phyloP scores from a whole-genome alignment of 2,888 invertebrate genomes.

The Sphaerophoria taeniata region DNA sequence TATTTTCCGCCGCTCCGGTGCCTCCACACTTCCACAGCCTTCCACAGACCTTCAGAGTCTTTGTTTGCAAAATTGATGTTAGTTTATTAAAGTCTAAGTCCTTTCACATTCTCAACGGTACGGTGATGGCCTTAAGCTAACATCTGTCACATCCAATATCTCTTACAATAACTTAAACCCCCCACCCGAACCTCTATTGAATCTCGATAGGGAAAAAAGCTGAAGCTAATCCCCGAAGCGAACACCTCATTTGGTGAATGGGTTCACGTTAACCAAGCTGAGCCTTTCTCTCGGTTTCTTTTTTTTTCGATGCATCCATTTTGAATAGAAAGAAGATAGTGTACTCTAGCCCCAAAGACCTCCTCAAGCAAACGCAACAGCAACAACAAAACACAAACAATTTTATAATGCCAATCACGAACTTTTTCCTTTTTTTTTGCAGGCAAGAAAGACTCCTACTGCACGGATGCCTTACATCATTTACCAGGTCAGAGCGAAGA shows the following conservation, averaged over 20 bases:
- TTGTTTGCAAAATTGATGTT: slow-evolving; percentile 7
- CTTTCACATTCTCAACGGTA: slow-evolving; percentile 9
- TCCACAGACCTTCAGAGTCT: not conserved
- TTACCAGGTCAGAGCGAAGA: slow-evolving; percentile 37
- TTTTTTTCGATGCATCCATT: slow-evolving; percentile 10
- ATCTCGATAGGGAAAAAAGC: not conserved
- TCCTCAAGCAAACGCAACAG: slow-evolving; percentile 17
- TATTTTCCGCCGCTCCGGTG: not conserved
- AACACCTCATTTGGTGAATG: slow-evolving; percentile 12
- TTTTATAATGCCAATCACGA: slow-evolving; percentile 61
- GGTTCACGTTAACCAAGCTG: not conserved
- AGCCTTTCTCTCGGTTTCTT: not conserved
- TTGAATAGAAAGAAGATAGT: slow-evolving; percentile 12
- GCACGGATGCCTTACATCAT: slow-evolving; percentile 48
- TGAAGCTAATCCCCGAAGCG: slow-evolving; percentile 42
- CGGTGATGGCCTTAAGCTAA: slow-evolving; percentile 4
- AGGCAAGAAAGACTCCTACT: slow-evolving; percentile 27
- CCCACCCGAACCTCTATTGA: not conserved
- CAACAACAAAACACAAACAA: not conserved
- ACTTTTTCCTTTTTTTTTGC: slow-evolving; percentile 15
- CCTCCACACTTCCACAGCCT: not conserved
- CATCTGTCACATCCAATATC: slow-evolving; percentile 33
- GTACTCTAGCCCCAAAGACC: not conserved
- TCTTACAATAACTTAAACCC: not conserved
- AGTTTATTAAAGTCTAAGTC: slow-evolving; percentile 40